Percentiles rank a stretch among this genome's conserved stretches.
These are phyloP conservation scores for Todiramphus saurophagus DNA, from an alignment of 2,113 vertebrate genomes.

Conservation along the genomic window DNA sequence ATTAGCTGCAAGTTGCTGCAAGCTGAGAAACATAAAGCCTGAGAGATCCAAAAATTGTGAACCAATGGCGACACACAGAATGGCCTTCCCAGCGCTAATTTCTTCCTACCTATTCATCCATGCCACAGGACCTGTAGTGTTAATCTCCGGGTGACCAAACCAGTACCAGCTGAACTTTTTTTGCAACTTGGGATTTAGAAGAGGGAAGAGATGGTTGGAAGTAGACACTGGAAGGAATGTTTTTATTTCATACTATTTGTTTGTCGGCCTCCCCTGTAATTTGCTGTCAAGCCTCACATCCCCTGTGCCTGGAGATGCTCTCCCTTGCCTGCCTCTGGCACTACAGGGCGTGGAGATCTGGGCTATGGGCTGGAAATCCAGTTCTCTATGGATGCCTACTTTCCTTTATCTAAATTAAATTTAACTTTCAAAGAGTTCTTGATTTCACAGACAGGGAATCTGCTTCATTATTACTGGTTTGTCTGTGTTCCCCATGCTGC, in stretches of 20 bases:
- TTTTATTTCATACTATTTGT: background rate
- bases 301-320: rapidly evolving
- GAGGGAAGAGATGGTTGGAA: background rate
- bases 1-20: background rate
- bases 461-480: background rate
- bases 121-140: rapidly evolving
- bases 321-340: background rate
- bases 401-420: background rate
- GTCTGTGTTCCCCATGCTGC: background rate
- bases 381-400: rapidly evolving
- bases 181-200: background rate
- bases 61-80: background rate
- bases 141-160: background rate
- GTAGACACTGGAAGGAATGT: background rate
- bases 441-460: background rate
- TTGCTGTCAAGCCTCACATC: rapidly evolving
- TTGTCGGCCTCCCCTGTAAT: background rate
- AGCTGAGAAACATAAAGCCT: background rate
- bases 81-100: background rate
- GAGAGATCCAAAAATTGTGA: background rate
- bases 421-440: background rate
- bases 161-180: background rate
- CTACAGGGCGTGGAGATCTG: background rate
- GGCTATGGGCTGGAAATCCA: background rate
- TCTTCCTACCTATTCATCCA: background rate